A percentile compares a stretch with the other conserved stretches of the same genome.
Conservation (phyloP, 2,888 invertebrate species). For the Tenthredo mesomela region DNA sequence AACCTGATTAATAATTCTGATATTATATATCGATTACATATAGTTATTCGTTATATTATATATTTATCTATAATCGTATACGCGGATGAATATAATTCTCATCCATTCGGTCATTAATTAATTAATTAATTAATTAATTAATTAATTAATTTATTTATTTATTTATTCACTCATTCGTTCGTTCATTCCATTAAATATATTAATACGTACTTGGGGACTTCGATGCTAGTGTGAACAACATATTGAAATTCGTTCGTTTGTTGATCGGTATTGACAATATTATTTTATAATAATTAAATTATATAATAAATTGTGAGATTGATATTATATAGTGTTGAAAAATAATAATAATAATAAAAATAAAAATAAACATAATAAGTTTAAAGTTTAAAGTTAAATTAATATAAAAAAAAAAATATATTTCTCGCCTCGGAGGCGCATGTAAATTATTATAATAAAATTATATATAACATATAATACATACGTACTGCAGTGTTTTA, state of each 20-base stretch:
- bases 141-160: not conserved
- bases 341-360: not conserved
- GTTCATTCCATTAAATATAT: not conserved
- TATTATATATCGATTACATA: not conserved
- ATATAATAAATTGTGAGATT: not conserved
- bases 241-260: not conserved
- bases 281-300: not conserved
- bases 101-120: not conserved
- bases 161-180: not conserved
- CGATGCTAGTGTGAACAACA: constrained; percentile 25
- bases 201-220: not conserved
- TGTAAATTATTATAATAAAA: constrained; percentile 13
- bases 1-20: not conserved
- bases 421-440: constrained; percentile 38
- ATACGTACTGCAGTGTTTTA: not conserved
- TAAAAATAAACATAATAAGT: not conserved
- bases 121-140: not conserved
- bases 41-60: not conserved
- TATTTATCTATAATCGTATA: not conserved
- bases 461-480: not conserved
- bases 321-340: not conserved
- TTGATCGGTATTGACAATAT: not conserved
- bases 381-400: not conserved
- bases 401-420: not conserved
- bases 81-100: not conserved